Conservation (phyloP, 2,888 invertebrate species). For the Drosophila atripex region DNA sequence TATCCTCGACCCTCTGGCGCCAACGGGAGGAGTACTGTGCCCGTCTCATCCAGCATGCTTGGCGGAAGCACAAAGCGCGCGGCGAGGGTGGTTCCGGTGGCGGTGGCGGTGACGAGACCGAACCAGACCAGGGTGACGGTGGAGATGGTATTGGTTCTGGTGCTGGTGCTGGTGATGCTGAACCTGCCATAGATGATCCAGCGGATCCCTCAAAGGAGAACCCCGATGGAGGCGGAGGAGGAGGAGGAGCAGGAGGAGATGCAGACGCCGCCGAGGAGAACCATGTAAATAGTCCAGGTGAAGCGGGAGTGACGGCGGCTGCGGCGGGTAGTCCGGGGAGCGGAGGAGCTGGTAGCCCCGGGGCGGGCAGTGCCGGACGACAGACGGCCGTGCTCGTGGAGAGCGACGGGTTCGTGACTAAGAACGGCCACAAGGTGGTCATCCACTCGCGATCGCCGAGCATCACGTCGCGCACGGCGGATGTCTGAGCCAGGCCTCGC, state of each 20-base stretch:
- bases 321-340: slow-evolving; percentile 81
- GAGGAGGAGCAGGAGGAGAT: slow-evolving; percentile 59
- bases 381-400: slow-evolving; percentile 94
- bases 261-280: slow-evolving; percentile 80
- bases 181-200: neutral
- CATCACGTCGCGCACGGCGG: slow-evolving; percentile 91
- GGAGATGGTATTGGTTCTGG: slow-evolving; percentile 78
- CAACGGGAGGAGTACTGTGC: slow-evolving; percentile 99
- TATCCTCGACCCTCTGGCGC: slow-evolving; percentile 96
- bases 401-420: slow-evolving; percentile 92
- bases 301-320: slow-evolving; percentile 34
- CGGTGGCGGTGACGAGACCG: slow-evolving; percentile 70
- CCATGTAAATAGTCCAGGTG: slow-evolving; percentile 70
- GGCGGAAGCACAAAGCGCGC: slow-evolving; percentile 93
- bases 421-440: slow-evolving; percentile 95
- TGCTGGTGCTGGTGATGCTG: neutral
- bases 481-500: slow-evolving; percentile 93
- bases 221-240: slow-evolving; percentile 46
- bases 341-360: slow-evolving; percentile 85
- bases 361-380: slow-evolving; percentile 82
- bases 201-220: neutral
- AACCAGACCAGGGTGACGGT: slow-evolving; percentile 74
- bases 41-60: slow-evolving; percentile 96
- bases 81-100: slow-evolving; percentile 85
- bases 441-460: slow-evolving; percentile 94